phyloP scores from a whole-genome alignment of 2,113 vertebrate genomes.

The Syngnathus floridae region DNA sequence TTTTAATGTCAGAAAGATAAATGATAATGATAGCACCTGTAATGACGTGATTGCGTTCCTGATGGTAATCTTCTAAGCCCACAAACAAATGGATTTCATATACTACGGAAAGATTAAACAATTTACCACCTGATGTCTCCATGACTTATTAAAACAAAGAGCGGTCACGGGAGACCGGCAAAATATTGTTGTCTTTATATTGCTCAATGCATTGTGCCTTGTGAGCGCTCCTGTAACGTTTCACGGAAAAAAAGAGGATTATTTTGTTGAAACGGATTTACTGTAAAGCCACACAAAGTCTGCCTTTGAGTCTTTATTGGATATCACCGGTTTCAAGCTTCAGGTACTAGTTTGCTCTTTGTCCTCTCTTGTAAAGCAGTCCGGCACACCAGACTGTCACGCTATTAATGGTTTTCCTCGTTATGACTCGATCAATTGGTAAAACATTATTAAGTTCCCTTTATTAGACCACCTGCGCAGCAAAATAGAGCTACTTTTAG shows the following conservation, averaged over 20 bases:
- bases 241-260: not conserved
- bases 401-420: too few species aligned
- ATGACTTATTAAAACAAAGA: slow-evolving; percentile 62
- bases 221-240: not conserved
- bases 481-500: too few species aligned
- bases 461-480: too few species aligned
- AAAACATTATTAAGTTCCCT: too few species aligned
- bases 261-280: not conserved
- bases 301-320: too few species aligned
- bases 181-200: slow-evolving; percentile 36
- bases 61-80: slow-evolving; percentile 60
- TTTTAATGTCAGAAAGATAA: slow-evolving; percentile 64
- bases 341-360: too few species aligned
- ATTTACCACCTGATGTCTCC: slow-evolving; percentile 65
- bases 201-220: slow-evolving; percentile 31
- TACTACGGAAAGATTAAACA: slow-evolving; percentile 69
- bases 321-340: too few species aligned
- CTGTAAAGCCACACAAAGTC: too few species aligned
- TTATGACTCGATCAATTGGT: too few species aligned
- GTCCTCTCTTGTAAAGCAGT: too few species aligned
- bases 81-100: slow-evolving; percentile 77
- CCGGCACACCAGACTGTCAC: too few species aligned
- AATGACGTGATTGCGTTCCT: slow-evolving; percentile 63
- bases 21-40: slow-evolving; percentile 67
- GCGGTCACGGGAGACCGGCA: slow-evolving; percentile 38